Conservation (phyloP, 2,113 vertebrate species). For the Mus pahari region DNA sequence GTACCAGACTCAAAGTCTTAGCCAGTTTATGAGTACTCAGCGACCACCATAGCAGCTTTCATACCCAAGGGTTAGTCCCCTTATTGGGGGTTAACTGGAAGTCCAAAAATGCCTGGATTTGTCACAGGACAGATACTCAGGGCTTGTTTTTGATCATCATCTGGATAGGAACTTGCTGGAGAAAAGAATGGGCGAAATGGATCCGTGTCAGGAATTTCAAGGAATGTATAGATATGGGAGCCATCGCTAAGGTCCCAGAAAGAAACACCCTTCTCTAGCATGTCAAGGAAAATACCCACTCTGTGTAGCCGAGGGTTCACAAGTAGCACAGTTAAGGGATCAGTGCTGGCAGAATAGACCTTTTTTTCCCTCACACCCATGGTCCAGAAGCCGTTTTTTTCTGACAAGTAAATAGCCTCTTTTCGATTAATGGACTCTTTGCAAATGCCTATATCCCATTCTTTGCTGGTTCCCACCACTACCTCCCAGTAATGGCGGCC, state of each 20-base stretch:
- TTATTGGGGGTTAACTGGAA: not conserved
- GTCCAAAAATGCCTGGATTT: not conserved
- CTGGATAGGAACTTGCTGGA: not conserved
- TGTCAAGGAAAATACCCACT: not conserved
- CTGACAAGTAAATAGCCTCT: not conserved
- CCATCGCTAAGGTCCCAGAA: not conserved
- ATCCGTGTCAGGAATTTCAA: not conserved
- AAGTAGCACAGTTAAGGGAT: accelerated
- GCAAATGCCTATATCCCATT: not conserved
- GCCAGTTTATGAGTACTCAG: not conserved
- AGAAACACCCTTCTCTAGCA: not conserved
- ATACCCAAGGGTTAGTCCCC: not conserved
- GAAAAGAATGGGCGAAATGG: not conserved
- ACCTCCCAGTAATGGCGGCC: constrained; percentile 23
- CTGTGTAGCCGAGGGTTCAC: not conserved
- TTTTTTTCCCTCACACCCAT: not conserved
- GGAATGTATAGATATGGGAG: not conserved
- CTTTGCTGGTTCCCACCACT: not conserved
- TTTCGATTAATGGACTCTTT: accelerated
- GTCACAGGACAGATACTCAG: not conserved
- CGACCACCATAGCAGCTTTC: not conserved
- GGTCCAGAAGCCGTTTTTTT: not conserved
- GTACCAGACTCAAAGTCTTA: not conserved
- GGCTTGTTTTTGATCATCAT: not conserved
- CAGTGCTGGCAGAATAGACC: not conserved